A percentile compares a stretch with the other conserved stretches of the same genome.
Conservation (phyloP, 2,113 vertebrate species). For the Phylloscopus whistleri region DNA sequence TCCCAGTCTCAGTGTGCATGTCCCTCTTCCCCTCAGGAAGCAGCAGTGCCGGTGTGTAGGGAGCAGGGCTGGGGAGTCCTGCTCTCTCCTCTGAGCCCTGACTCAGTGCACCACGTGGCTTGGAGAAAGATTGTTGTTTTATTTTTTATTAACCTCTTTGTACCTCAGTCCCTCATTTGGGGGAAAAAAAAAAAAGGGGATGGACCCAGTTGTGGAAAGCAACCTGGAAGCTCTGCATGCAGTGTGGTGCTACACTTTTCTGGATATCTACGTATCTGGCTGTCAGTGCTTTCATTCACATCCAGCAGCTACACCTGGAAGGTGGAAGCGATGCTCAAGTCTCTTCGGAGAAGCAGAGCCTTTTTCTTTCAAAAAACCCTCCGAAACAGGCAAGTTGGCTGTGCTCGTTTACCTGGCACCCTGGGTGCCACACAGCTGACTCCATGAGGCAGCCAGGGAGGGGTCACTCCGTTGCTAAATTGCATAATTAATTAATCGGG, state of each 20-base stretch:
- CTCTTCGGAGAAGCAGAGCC: not conserved
- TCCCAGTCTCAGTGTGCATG: accelerated
- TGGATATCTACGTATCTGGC: not conserved
- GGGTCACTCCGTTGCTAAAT: accelerated
- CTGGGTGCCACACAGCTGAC: accelerated
- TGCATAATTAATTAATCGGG: not conserved
- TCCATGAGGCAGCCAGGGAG: not conserved
- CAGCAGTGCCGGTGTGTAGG: not conserved
- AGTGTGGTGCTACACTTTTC: not conserved
- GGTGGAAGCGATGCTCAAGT: not conserved
- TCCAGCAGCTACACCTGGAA: not conserved
- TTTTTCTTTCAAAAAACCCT: not conserved
- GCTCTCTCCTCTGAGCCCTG: not conserved
- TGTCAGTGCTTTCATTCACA: not conserved
- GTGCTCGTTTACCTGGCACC: accelerated
- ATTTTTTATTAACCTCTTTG: constrained; percentile 1
- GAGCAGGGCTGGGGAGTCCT: not conserved
- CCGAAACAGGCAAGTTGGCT: not conserved
- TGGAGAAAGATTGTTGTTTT: not conserved
- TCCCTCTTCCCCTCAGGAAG: not conserved
- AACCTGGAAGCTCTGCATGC: not conserved
- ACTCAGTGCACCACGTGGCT: accelerated
- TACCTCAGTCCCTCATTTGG: constrained; percentile 9
- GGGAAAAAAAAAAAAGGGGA: not conserved
- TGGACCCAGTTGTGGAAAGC: not conserved